Percentiles rank a stretch among this genome's conserved stretches.
phyloP scores from a whole-genome alignment of 2,797 vertebrate genomes.

The Neomorphus geoffroyi region DNA sequence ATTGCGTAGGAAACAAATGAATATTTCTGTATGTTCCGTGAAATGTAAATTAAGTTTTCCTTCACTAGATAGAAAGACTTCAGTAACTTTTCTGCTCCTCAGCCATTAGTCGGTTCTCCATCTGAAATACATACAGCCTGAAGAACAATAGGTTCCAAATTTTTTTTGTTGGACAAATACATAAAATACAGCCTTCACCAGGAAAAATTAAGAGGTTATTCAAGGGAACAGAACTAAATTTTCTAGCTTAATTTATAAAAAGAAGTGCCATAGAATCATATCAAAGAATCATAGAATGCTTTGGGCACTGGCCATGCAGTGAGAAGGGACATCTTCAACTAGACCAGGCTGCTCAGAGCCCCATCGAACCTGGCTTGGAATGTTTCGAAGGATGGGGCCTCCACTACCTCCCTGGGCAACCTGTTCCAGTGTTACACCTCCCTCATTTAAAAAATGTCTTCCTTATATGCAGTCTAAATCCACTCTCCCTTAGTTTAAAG shows the following conservation, averaged over 20 bases:
- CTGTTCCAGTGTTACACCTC: no score
- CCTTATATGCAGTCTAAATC: no score
- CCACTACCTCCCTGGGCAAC: no score
- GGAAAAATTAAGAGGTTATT: neutral
- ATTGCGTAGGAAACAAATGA: neutral
- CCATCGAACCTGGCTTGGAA: no score
- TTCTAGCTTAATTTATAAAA: neutral
- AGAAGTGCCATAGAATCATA: neutral
- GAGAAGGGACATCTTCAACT: no score
- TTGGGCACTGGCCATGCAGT: no score
- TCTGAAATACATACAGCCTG: neutral
- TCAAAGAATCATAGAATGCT: no score
- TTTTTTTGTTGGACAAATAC: neutral
- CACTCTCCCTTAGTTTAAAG: no score
- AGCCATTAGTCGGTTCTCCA: neutral
- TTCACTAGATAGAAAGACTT: neutral
- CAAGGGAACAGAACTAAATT: neutral
- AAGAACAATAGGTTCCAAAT: neutral
- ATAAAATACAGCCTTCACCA: neutral
- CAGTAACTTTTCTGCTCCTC: neutral
- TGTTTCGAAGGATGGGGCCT: no score
- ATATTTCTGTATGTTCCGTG: neutral
- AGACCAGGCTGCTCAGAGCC: no score
- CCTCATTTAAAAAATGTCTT: no score
- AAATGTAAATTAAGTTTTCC: neutral